These are phyloP conservation scores for Brenthis ino DNA, from an alignment of 2,888 invertebrate species.

Conservation along the genomic window DNA sequence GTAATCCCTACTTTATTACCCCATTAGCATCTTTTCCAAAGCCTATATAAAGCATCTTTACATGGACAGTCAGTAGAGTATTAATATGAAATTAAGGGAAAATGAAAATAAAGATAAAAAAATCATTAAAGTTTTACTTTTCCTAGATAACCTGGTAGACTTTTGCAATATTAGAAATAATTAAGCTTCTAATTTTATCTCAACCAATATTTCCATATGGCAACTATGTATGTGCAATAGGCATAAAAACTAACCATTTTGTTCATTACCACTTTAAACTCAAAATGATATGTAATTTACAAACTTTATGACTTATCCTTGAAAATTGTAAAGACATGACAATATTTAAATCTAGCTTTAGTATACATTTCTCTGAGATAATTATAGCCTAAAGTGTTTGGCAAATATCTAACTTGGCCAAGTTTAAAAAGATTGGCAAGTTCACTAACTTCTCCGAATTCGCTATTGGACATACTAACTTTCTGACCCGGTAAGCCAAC, in stretches of 20 bases:
- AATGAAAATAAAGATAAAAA: too few relatives aligned
- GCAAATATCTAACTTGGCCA: conserved; percentile 41
- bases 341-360: conserved; percentile 8
- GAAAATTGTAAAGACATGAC: not conserved
- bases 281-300: too few relatives aligned
- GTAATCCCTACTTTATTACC: conserved; percentile 41
- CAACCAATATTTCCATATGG: too few relatives aligned
- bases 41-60: conserved; percentile 37
- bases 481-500: conserved; percentile 41
- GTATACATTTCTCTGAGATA: conserved; percentile 22
- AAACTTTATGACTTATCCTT: too few relatives aligned
- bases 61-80: conserved; percentile 15
- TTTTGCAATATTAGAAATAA: too few relatives aligned
- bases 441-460: conserved; percentile 38
- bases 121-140: too few relatives aligned
- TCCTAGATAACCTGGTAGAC: too few relatives aligned
- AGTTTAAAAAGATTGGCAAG: conserved; percentile 40
- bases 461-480: conserved; percentile 42
- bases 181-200: too few relatives aligned
- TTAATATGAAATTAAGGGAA: not conserved
- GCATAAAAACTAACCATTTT: too few relatives aligned
- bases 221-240: too few relatives aligned
- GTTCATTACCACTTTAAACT: too few relatives aligned
- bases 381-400: conserved; percentile 36
- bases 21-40: conserved; percentile 41